Conservation (phyloP, 2,113 vertebrate genomes). For the Electrona antarctica region DNA sequence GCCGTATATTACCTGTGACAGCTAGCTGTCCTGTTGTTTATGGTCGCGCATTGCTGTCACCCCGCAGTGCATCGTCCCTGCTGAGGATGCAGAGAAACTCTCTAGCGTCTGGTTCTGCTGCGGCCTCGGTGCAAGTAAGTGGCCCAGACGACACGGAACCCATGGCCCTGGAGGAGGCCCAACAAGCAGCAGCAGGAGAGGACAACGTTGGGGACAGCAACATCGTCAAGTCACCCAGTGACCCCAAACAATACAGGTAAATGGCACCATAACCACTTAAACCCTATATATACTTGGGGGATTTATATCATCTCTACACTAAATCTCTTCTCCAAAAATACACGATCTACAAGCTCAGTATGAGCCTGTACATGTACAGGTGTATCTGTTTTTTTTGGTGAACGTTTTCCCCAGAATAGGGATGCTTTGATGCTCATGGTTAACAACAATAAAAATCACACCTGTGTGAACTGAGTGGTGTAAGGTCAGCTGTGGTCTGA, state of each 20-base stretch:
- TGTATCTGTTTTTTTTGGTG: too few relatives aligned
- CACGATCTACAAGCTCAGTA: too few relatives aligned
- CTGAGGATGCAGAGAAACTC: slow-evolving; percentile 69
- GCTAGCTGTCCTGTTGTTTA: slow-evolving; percentile 47
- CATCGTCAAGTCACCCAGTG: slow-evolving; percentile 94
- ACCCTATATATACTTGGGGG: background rate
- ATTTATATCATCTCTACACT: too few relatives aligned
- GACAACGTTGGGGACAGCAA: slow-evolving; percentile 80
- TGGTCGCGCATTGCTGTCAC: slow-evolving; percentile 51
- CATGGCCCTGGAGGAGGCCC: slow-evolving; percentile 26
- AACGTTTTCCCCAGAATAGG: too few relatives aligned
- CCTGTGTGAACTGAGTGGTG: too few relatives aligned
- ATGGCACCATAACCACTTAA: background rate
- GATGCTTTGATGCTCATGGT: too few relatives aligned
- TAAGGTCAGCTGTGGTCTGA: too few relatives aligned
- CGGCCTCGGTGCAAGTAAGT: slow-evolving; percentile 34
- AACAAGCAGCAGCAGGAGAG: slow-evolving; percentile 29
- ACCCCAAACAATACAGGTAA: slow-evolving; percentile 95
- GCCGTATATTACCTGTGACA: slow-evolving; percentile 45
- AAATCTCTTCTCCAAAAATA: background rate
- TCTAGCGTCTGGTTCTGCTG: slow-evolving; percentile 26
- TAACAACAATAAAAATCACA: too few relatives aligned
- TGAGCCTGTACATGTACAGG: too few relatives aligned
- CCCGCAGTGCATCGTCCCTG: slow-evolving; percentile 43
- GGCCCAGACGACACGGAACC: slow-evolving; percentile 16